These are phyloP conservation scores for Brachionus paranguensis DNA, from an alignment of 1,140 invertebrate genomes.

Conservation along the genomic window DNA sequence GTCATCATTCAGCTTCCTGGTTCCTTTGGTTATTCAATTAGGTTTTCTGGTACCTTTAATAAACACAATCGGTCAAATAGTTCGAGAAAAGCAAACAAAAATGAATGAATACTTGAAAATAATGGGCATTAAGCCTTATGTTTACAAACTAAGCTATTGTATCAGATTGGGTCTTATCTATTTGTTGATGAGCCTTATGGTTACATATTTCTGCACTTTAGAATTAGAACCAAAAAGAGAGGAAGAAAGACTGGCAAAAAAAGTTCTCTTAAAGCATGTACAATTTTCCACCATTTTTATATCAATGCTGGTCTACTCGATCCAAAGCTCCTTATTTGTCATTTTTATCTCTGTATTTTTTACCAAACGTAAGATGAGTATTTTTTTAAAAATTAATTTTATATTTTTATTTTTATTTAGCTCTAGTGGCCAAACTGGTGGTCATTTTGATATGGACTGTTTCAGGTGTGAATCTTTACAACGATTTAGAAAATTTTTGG, in stretches of 20 bases:
- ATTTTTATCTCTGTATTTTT: constrained; percentile 9
- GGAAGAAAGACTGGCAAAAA: not conserved
- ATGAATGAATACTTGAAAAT: constrained; percentile 37
- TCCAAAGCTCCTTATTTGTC: not conserved
- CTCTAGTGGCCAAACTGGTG: not conserved
- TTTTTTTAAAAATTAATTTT: not conserved
- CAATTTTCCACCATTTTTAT: not conserved
- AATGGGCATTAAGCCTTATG: not conserved
- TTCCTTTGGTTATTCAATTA: not conserved
- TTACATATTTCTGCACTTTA: not conserved
- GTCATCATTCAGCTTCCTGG: constrained; percentile 9
- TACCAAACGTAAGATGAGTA: not conserved
- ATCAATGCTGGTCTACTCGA: not conserved
- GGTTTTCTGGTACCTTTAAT: not conserved
- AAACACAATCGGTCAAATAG: not conserved
- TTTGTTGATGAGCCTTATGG: not conserved
- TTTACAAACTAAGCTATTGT: not conserved
- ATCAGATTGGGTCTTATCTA: not conserved
- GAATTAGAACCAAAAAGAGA: not conserved
- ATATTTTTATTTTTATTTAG: not conserved
- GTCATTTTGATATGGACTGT: not conserved
- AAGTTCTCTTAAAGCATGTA: constrained; percentile 1
- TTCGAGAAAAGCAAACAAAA: constrained; percentile 29
- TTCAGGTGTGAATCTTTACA: constrained; percentile 2
- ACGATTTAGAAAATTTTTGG: not conserved